phyloP scores from a whole-genome alignment of 2,797 vertebrate species.

The Enteromius thamalakanensis region DNA sequence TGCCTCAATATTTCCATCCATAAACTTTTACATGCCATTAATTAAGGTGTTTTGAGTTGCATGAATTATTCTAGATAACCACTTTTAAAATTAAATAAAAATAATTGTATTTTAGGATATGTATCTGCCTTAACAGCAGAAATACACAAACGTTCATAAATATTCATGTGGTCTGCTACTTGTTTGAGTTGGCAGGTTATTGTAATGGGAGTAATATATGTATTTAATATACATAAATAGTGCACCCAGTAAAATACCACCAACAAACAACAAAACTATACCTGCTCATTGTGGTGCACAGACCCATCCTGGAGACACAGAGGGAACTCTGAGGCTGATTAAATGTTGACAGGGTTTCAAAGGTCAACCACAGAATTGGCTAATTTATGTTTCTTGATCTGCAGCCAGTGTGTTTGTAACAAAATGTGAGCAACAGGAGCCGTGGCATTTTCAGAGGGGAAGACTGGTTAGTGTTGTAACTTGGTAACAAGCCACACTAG shows the following conservation, averaged over 20 bases:
- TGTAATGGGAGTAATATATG: too few relatives aligned
- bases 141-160: neutral
- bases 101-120: neutral
- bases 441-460: slow-evolving; percentile 9
- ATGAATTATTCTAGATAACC: neutral
- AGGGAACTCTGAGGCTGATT: neutral
- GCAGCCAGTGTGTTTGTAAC: slow-evolving; percentile 12
- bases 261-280: slow-evolving; percentile 2
- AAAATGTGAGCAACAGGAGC: slow-evolving; percentile 17
- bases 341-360: slow-evolving; percentile 33
- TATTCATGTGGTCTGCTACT: neutral
- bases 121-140: neutral
- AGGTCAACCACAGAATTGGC: slow-evolving; percentile 35
- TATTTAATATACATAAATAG: too few relatives aligned
- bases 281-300: neutral
- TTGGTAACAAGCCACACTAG: neutral
- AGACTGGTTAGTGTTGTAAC: neutral
- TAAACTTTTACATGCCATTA: neutral
- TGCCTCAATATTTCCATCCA: neutral
- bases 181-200: neutral
- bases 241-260: neutral
- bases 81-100: neutral
- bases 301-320: neutral
- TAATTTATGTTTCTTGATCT: slow-evolving; percentile 32
- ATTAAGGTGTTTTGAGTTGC: neutral